Evolutionary conservation across 2,113 vertebrate species (phyloP).

Genomic region (Silurus asotus): DNA sequence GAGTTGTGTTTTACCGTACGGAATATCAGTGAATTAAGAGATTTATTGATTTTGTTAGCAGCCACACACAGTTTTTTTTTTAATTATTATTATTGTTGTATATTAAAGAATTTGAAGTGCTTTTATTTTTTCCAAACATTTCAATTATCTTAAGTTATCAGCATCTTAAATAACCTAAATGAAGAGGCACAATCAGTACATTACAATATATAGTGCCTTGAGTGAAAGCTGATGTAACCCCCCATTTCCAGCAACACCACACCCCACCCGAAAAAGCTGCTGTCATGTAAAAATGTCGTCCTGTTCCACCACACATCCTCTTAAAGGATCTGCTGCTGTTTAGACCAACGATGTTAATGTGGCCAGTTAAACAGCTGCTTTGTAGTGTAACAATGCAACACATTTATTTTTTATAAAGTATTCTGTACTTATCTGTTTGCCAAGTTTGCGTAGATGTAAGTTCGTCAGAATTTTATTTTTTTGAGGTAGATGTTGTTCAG

Average conservation of each 20-base stretch:
- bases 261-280: background rate
- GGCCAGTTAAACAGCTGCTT: slow-evolving; percentile 9
- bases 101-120: slow-evolving; percentile 24
- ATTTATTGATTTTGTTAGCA: background rate
- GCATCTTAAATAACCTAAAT: background rate
- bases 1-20: background rate
- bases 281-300: background rate
- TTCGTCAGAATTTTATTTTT: slow-evolving; percentile 2
- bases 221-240: background rate
- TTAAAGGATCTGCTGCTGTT: background rate
- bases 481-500: background rate
- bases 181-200: background rate
- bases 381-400: background rate
- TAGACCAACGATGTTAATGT: background rate
- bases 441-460: background rate
- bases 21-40: background rate
- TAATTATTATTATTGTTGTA: background rate
- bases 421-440: background rate
- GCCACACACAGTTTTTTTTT: background rate
- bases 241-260: background rate
- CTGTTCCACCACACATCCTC: background rate
- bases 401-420: background rate
- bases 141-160: background rate
- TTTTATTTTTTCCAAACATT: slow-evolving; percentile 21
- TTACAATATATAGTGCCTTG: slow-evolving; percentile 2